A percentile compares a stretch with the other conserved stretches of the same genome.
phyloP scores from a whole-genome alignment of 2,888 invertebrate species.

The Notodonta ziczac region DNA sequence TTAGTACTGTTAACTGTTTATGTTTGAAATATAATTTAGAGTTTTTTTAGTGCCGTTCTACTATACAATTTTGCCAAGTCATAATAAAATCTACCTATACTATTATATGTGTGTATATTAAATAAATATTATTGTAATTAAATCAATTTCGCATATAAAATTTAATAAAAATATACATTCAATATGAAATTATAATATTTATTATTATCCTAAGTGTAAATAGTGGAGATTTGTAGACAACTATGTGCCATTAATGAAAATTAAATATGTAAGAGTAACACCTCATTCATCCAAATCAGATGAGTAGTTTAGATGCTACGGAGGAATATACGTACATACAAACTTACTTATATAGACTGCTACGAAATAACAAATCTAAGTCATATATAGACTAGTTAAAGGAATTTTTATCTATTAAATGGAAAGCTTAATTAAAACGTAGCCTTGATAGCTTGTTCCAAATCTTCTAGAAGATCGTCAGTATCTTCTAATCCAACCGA shows the following conservation, averaged over 20 bases:
- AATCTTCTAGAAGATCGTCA: constrained; percentile 93
- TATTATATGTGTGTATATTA: not conserved
- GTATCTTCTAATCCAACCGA: constrained; percentile 96
- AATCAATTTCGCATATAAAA: not conserved
- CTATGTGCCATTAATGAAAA: not conserved
- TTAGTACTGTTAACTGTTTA: too few species aligned
- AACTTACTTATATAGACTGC: not conserved
- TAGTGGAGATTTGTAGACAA: not conserved
- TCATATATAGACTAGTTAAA: not conserved
- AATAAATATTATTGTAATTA: not conserved
- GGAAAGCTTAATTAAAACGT: constrained; percentile 54
- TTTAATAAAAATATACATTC: not conserved
- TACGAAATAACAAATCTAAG: not conserved
- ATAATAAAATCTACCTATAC: not conserved
- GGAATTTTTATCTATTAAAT: constrained; percentile 1
- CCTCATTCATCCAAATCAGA: too few species aligned
- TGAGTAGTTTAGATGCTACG: too few species aligned
- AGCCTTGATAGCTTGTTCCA: constrained; percentile 90
- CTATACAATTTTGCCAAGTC: too few species aligned
- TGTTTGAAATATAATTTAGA: too few species aligned
- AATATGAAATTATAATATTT: not conserved
- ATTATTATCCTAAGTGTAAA: not conserved
- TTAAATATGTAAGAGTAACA: too few species aligned
- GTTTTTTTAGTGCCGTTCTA: too few species aligned
- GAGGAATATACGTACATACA: too few species aligned